A percentile compares a stretch with the other conserved stretches of the same genome.
Conservation (phyloP, 2,797 vertebrate species). For the Chrosomus eos region DNA sequence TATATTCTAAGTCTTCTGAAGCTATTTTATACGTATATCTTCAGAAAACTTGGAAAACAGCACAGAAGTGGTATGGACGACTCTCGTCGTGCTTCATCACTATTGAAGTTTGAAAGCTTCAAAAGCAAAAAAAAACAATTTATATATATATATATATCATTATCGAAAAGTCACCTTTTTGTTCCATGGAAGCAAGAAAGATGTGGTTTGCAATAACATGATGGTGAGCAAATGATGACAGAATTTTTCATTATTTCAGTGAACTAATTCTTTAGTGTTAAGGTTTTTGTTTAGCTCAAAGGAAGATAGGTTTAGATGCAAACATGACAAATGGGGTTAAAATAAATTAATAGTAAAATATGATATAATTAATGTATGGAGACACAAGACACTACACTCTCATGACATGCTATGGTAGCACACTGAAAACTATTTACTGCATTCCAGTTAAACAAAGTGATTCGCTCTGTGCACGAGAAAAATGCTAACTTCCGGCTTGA, state of each 20-base stretch:
- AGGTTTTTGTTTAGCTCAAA: slow-evolving; percentile 77
- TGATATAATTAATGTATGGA: slow-evolving; percentile 77
- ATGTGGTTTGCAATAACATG: slow-evolving; percentile 7
- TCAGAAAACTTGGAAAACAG: not conserved
- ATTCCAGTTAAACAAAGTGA: not conserved
- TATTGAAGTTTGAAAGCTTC: not conserved
- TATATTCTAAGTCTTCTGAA: not conserved
- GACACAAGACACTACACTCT: slow-evolving; percentile 73
- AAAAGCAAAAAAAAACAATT: not conserved
- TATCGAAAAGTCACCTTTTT: not conserved
- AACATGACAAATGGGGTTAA: slow-evolving; percentile 70
- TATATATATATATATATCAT: no score
- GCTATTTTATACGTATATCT: not conserved
- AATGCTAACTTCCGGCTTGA: no score
- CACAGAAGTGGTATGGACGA: not conserved
- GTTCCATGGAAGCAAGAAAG: not conserved
- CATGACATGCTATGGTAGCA: slow-evolving; percentile 45
- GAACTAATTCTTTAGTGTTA: slow-evolving; percentile 68
- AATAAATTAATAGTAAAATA: slow-evolving; percentile 64
- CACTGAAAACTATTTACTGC: not conserved
- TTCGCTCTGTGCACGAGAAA: no score
- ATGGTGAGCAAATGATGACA: slow-evolving; percentile 19
- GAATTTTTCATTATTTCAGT: not conserved
- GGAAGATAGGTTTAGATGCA: slow-evolving; percentile 70
- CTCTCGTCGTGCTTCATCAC: not conserved